Conservation (phyloP, 2,888 invertebrate genomes). For the Metallyticus violacea region DNA sequence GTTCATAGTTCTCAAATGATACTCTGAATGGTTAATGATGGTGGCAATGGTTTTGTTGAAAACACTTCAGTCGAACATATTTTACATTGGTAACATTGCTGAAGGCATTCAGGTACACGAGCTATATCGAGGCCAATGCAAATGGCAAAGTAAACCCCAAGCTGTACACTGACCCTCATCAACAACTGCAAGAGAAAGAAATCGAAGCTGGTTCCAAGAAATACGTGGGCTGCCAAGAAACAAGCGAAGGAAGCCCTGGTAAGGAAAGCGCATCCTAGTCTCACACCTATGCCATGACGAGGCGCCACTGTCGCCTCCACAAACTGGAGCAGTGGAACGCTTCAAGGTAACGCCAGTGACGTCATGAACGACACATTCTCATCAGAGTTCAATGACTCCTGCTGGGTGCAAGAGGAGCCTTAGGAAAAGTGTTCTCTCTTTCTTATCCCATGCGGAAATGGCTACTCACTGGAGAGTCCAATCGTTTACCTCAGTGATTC, state of each 20-base stretch:
- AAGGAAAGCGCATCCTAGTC: neutral
- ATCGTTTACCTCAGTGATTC: neutral
- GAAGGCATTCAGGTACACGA: no score
- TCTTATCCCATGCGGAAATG: neutral
- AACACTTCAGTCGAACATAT: no score
- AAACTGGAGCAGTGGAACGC: constrained; percentile 27
- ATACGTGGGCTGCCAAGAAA: neutral
- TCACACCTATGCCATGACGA: neutral
- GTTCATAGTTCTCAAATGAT: no score
- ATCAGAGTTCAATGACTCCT: neutral
- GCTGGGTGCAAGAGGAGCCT: neutral
- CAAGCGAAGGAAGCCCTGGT: no score
- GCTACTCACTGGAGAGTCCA: neutral
- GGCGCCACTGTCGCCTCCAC: neutral
- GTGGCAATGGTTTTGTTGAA: no score
- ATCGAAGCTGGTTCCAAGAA: neutral
- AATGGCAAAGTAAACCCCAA: no score
- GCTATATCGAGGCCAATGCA: no score
- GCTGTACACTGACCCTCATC: neutral
- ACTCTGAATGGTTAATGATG: no score
- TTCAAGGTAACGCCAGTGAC: constrained; percentile 22
- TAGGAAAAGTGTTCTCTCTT: neutral
- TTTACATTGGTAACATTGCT: no score
- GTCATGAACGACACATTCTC: neutral
- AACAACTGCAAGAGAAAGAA: neutral